A percentile compares a stretch with the other conserved stretches of the same genome.
These are phyloP conservation scores for Eulemur albifrons DNA, from an alignment of 2,797 vertebrate species.

Conservation along the genomic window DNA sequence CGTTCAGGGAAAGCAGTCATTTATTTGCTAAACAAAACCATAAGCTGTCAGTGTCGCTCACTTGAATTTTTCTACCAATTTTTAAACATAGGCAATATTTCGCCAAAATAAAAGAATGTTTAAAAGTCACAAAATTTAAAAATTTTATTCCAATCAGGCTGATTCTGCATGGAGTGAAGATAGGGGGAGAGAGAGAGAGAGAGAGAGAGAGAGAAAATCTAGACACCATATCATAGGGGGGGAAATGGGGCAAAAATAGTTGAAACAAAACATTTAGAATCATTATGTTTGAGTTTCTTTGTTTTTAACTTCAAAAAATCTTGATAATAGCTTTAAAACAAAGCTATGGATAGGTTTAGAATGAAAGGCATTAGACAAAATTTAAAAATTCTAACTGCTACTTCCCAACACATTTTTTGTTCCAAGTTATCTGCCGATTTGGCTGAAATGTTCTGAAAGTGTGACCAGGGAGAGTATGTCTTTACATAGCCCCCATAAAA, in stretches of 20 bases:
- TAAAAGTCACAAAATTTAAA: background rate
- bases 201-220: too few relatives aligned
- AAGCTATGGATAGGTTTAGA: conserved; percentile 13
- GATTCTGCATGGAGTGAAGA: background rate
- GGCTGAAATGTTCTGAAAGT: background rate
- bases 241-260: background rate
- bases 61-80: background rate
- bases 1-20: background rate
- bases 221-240: background rate
- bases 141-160: background rate
- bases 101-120: conserved; percentile 13
- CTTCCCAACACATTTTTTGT: background rate
- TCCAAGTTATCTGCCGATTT: background rate
- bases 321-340: conserved; percentile 31
- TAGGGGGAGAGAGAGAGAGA: background rate
- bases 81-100: background rate
- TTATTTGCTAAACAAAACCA: background rate
- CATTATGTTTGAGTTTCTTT: background rate
- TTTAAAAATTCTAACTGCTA: background rate
- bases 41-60: background rate
- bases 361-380: conserved; percentile 6
- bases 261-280: background rate
- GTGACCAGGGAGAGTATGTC: background rate
- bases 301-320: conserved; percentile 19
- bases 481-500: background rate